These are phyloP conservation scores for Timandra comae DNA, from an alignment of 2,888 invertebrate species.

Conservation along the genomic window DNA sequence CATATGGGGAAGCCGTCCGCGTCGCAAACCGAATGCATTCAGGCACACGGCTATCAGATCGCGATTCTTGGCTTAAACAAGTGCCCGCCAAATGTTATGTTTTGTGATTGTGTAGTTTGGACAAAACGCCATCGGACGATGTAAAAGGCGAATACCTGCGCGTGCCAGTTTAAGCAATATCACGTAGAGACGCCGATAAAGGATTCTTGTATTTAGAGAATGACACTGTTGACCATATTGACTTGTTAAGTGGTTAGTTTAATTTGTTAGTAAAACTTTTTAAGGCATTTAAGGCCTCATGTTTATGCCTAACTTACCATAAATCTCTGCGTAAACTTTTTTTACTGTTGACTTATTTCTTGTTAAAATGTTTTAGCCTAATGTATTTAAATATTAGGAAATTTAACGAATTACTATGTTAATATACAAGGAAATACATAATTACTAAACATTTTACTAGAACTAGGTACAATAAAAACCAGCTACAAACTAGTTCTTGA, in stretches of 20 bases:
- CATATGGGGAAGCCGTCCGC: constrained; percentile 74
- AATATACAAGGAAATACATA: too few species aligned
- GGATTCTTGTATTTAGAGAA: constrained; percentile 4
- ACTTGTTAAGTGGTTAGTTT: neutral
- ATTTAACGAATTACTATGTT: too few species aligned
- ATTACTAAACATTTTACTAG: too few species aligned
- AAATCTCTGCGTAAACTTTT: too few species aligned
- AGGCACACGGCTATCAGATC: constrained; percentile 66
- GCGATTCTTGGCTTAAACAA: constrained; percentile 50
- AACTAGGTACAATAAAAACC: too few species aligned
- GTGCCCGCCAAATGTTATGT: neutral
- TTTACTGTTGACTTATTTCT: too few species aligned
- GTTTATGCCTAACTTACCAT: too few species aligned
- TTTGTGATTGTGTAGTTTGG: neutral
- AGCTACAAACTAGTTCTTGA: too few species aligned
- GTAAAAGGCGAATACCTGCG: constrained; percentile 4
- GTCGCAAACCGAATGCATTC: constrained; percentile 67
- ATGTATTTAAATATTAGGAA: too few species aligned
- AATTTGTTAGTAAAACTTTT: neutral
- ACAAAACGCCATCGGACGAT: neutral
- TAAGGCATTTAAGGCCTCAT: too few species aligned
- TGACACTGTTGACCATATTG: constrained; percentile 8
- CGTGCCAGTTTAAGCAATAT: constrained; percentile 8
- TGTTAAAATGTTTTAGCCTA: too few species aligned
- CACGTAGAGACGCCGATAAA: neutral